phyloP scores from a whole-genome alignment of 2,113 vertebrate species.

The Diadophis punctatus region DNA sequence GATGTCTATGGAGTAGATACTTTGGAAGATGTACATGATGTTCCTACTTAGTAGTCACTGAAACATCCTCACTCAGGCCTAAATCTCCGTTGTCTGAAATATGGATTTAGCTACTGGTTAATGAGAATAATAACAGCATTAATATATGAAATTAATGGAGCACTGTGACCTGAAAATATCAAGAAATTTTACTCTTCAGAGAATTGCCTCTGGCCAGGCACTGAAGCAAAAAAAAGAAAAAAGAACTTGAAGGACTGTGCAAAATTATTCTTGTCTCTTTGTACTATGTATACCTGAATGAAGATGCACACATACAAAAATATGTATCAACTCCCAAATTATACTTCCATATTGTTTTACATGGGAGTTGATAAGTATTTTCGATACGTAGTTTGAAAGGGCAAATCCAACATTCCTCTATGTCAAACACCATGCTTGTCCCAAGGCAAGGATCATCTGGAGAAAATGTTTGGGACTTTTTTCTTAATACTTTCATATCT shows the following conservation, averaged over 20 bases:
- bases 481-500: background rate
- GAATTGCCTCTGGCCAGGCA: constrained; percentile 14
- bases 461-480: background rate
- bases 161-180: constrained; percentile 24
- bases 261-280: background rate
- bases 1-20: background rate
- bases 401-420: background rate
- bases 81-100: background rate
- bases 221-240: constrained; percentile 6
- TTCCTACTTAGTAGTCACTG: background rate
- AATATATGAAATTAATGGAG: constrained; percentile 12
- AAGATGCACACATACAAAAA: background rate
- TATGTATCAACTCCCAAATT: background rate
- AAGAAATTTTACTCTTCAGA: constrained; percentile 21
- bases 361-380: no score
- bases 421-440: background rate
- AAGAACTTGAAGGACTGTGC: background rate
- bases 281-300: background rate
- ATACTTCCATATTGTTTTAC: no score
- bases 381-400: background rate
- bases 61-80: background rate
- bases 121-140: background rate
- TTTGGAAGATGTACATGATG: background rate
- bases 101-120: background rate
- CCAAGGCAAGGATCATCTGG: background rate